A percentile compares a stretch with the other conserved stretches of the same genome.
phyloP scores from a whole-genome alignment of 2,797 vertebrate genomes.

The Loriculus beryllinus region DNA sequence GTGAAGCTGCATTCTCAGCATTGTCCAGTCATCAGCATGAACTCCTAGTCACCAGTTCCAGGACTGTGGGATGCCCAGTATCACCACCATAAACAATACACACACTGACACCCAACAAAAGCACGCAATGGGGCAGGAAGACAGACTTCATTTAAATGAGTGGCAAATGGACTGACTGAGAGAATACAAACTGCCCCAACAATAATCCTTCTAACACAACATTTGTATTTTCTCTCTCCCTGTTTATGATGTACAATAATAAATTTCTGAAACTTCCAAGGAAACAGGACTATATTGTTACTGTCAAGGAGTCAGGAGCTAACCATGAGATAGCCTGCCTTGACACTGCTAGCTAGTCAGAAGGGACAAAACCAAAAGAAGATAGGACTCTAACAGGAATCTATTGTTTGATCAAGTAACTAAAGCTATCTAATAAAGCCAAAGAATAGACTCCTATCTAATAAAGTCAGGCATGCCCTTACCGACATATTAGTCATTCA shows the following conservation, averaged over 20 bases:
- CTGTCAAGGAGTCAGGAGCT: not conserved
- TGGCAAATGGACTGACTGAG: not conserved
- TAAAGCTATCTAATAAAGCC: not conserved
- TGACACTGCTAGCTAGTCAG: not conserved
- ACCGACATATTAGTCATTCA: not conserved
- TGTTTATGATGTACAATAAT: not conserved
- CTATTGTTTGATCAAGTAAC: not conserved
- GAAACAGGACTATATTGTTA: not conserved
- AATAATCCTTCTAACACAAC: not conserved
- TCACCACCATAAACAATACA: not conserved
- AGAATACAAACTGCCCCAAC: not conserved
- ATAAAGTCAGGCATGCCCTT: constrained; percentile 1
- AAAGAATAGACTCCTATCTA: not conserved
- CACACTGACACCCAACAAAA: not conserved
- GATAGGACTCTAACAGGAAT: not conserved
- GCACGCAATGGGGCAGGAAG: not conserved
- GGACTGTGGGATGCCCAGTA: not conserved
- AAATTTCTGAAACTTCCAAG: not conserved
- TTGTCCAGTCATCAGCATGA: not conserved
- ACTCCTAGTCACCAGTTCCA: not conserved
- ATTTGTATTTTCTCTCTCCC: not conserved
- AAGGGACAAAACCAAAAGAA: not conserved
- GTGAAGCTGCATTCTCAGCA: not conserved
- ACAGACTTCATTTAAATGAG: not conserved
- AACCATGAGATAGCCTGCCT: not conserved